Base-by-base conservation (phyloP, 2,888 invertebrate genomes). In the Odontocolon sp. region DNA sequence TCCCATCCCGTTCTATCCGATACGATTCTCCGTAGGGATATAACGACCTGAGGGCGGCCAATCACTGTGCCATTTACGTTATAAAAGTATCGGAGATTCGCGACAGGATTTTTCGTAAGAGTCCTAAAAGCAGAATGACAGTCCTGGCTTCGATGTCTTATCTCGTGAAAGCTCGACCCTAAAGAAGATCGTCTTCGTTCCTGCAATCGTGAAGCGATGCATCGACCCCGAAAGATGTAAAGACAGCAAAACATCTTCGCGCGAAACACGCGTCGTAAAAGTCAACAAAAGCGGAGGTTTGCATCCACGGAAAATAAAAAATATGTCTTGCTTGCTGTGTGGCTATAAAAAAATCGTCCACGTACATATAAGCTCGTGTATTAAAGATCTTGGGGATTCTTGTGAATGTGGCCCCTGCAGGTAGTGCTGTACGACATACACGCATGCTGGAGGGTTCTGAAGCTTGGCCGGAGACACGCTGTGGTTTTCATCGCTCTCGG, bases 231-330 rank as follows among this genome's bases (percentile, higher is more conserved):
- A 40, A 40, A 40, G 26, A 23, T 26, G 26, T 40, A 14, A 50
- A 64, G 33, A 50, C 36, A 50, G 50, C 47, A 31, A 23, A 21
- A 63, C 18, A 4, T 61, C 61, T 14, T n/a, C 23, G 26, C 36
- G 50, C 31, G 40, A 56, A 33, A 42, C 36, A 40, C 21, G 21
- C 26, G 64, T 75, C 69, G 69, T 75, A 69, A 75, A 75, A 69
- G 69, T 68, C 68, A 57, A 52, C 74, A 63, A 68, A 61, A 59
- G 33, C 59, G 42, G 42, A 36, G 31, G 59, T 63, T 50, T 50
- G 50, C 64, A 50, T 64, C n/a, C 38, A 50, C 23, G 50, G 23
- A 50, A 64, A 64, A n/a, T n/a, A n/a, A n/a, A n/a, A n/a, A 50
- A 23, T 50, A 36, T 64, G 50, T 64, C 64, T 36, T 8, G 33